Evolutionary conservation across 1,140 invertebrate species (phyloP).

Genomic region (Eumaeus atala): DNA sequence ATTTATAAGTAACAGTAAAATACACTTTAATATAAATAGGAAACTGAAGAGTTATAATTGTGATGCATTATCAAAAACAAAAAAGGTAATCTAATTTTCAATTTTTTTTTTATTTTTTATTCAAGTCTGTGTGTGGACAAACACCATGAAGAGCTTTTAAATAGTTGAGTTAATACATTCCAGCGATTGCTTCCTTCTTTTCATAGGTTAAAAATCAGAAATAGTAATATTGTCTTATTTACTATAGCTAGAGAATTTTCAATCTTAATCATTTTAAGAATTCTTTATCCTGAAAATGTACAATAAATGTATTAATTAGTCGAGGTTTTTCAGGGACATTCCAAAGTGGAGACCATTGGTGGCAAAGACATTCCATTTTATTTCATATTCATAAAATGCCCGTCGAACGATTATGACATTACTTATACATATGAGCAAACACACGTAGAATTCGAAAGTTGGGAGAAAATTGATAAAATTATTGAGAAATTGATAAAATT

Average conservation of each 20-base stretch:
- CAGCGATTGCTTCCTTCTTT: too few species aligned
- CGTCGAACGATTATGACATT: conserved; percentile 75
- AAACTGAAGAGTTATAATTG: conserved; percentile 34
- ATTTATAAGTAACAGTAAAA: conserved; percentile 71
- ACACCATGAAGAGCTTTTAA: too few species aligned
- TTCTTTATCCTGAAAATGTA: too few species aligned
- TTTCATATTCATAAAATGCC: conserved; percentile 77
- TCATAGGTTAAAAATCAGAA: too few species aligned
- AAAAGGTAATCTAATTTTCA: too few species aligned
- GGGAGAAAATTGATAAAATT: conserved; percentile 69
- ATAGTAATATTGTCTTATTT: too few species aligned
- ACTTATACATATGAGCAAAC: conserved; percentile 71
- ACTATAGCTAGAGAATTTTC: too few species aligned
- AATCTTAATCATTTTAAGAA: too few species aligned
- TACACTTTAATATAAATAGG: conserved; percentile 73
- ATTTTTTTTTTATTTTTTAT: too few species aligned
- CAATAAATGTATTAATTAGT: too few species aligned
- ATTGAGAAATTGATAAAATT: conserved; percentile 72
- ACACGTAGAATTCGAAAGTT: conserved; percentile 78
- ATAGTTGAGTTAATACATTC: too few species aligned
- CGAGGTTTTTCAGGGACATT: conserved; percentile 9
- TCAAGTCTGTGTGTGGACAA: too few species aligned
- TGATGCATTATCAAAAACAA: conserved; percentile 22
- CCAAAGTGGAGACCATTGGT: conserved; percentile 31
- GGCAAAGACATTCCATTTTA: conserved; percentile 71